These are phyloP conservation scores for Dermolepida albohirtum DNA, from an alignment of 2,888 invertebrate species.

Conservation along the genomic window DNA sequence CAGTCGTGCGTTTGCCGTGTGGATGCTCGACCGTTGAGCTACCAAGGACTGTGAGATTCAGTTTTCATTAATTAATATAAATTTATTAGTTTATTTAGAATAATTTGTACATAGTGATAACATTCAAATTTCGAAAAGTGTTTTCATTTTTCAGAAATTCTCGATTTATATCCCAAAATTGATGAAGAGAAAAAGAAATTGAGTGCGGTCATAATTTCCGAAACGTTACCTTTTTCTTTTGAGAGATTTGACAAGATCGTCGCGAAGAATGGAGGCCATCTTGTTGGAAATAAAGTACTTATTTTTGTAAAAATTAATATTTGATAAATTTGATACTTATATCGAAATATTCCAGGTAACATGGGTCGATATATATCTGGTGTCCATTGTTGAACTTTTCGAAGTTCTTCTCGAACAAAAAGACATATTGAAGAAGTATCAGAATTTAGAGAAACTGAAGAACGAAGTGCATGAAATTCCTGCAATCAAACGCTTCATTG, in stretches of 20 bases:
- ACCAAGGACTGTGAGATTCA: too few species aligned
- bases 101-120: too few species aligned
- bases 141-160: constrained; percentile 26
- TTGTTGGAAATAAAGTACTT: constrained; percentile 63
- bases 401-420: background rate
- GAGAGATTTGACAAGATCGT: constrained; percentile 69
- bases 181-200: constrained; percentile 68
- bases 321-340: background rate
- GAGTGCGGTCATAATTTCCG: constrained; percentile 65
- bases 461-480: constrained; percentile 3
- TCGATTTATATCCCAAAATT: constrained; percentile 67
- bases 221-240: constrained; percentile 69
- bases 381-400: background rate
- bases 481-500: constrained; percentile 10
- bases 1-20: too few species aligned
- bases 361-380: constrained; percentile 19
- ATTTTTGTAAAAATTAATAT: too few species aligned
- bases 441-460: background rate
- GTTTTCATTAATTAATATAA: too few species aligned
- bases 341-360: constrained; percentile 14
- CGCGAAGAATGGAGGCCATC: constrained; percentile 71
- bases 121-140: too few species aligned
- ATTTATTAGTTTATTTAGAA: too few species aligned
- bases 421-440: background rate
- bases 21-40: too few species aligned